Evolutionary conservation across 1,140 invertebrate species (phyloP).

Genomic region (Eriosoma lanigerum): DNA sequence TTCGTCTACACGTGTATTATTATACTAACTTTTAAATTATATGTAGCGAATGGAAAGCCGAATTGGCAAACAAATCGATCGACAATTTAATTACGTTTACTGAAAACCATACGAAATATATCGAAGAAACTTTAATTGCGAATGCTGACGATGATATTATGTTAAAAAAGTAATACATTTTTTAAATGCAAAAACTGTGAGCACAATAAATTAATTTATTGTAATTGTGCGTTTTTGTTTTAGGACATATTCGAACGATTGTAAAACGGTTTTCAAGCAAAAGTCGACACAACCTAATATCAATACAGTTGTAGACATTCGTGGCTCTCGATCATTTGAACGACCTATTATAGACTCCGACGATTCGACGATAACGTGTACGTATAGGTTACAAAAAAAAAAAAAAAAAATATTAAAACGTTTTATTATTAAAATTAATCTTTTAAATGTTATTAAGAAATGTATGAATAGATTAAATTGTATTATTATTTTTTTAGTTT

Average conservation of each 20-base stretch:
- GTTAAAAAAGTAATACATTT: neutral
- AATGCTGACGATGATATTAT: neutral
- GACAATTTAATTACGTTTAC: neutral
- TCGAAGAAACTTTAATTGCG: neutral
- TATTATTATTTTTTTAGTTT: slow-evolving; percentile 10
- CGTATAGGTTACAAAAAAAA: neutral
- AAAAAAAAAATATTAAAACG: no score
- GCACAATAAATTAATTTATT: neutral
- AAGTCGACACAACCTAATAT: neutral
- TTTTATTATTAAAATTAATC: no score
- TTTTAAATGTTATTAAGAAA: no score
- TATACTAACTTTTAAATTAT: no score
- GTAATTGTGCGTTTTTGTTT: neutral
- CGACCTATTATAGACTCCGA: slow-evolving; percentile 18
- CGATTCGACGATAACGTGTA: slow-evolving; percentile 22
- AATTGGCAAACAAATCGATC: slow-evolving; percentile 8
- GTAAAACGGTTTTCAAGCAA: neutral
- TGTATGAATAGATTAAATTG: neutral
- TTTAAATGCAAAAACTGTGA: neutral
- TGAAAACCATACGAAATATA: neutral
- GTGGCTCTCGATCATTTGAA: neutral
- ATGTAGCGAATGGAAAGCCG: neutral
- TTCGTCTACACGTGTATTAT: no score
- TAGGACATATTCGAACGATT: neutral
- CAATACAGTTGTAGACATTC: neutral